phyloP scores from a whole-genome alignment of 2,113 vertebrate genomes.

The Puntigrus tetrazona region DNA sequence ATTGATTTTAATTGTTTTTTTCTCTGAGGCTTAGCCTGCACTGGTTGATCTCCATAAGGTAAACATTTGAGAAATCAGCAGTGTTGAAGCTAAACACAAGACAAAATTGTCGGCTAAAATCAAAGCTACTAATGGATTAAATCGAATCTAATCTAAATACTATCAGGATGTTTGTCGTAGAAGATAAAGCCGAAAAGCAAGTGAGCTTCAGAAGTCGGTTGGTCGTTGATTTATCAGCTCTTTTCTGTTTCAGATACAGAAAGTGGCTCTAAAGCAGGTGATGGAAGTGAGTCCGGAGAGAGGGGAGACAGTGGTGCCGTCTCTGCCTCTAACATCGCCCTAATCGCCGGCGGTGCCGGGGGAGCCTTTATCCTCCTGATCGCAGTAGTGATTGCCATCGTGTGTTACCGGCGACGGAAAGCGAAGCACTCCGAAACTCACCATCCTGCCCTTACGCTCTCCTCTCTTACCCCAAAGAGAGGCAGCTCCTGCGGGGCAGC shows the following conservation, averaged over 20 bases:
- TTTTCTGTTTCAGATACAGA: conserved; percentile 20
- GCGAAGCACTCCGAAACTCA: conserved; percentile 78
- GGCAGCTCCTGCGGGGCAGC: conserved; percentile 35
- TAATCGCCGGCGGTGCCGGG: conserved; percentile 74
- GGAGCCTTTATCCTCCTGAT: conserved; percentile 76
- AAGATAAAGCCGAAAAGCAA: neutral
- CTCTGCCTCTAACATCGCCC: conserved; percentile 72
- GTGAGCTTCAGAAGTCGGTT: neutral
- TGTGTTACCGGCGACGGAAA: conserved; percentile 75
- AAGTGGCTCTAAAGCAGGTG: conserved; percentile 20
- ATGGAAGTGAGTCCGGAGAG: conserved; percentile 29
- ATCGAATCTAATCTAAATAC: neutral
- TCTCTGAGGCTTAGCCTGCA: neutral
- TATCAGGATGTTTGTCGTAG: neutral
- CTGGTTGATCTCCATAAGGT: neutral
- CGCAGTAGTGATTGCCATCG: conserved; percentile 71
- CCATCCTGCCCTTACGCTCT: conserved; percentile 73
- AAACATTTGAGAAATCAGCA: neutral
- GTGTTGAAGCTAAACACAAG: neutral
- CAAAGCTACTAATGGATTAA: conserved; percentile 28
- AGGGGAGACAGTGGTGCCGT: conserved; percentile 67
- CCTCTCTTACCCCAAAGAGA: conserved; percentile 62
- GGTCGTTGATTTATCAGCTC: neutral
- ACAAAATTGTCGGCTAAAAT: neutral
- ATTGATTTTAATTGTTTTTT: neutral